Evolutionary conservation across 2,113 vertebrate species (phyloP).

Genomic region (Pluvialis apricaria): DNA sequence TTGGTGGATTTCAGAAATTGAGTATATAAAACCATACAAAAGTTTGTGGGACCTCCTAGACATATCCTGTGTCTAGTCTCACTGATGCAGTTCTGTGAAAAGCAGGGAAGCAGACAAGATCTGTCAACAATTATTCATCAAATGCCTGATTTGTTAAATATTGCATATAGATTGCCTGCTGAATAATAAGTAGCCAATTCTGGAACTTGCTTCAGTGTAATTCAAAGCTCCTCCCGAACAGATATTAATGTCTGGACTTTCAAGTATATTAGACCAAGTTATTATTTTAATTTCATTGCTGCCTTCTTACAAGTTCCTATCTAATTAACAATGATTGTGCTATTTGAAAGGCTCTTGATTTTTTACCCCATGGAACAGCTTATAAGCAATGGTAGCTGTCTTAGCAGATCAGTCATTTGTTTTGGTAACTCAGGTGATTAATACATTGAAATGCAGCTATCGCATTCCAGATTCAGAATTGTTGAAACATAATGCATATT

Average conservation of each 20-base stretch:
- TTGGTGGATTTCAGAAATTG: neutral
- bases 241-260: constrained; percentile 27
- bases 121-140: constrained; percentile 49
- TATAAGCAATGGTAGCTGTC: constrained; percentile 35
- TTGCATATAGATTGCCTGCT: constrained; percentile 24
- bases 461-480: constrained; percentile 21
- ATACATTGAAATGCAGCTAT: constrained; percentile 2
- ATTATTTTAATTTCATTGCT: constrained; percentile 51
- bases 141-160: constrained; percentile 42
- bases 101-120: neutral
- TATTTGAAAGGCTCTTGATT: constrained; percentile 18
- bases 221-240: neutral
- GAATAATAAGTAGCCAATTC: constrained; percentile 20
- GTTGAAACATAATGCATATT: constrained; percentile 9
- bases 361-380: constrained; percentile 37
- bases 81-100: neutral
- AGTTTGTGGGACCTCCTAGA: neutral
- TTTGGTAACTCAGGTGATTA: constrained; percentile 55
- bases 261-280: neutral
- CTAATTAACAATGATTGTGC: constrained; percentile 40
- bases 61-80: neutral
- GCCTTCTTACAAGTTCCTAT: constrained; percentile 26
- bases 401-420: constrained; percentile 20
- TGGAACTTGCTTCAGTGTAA: neutral
- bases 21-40: neutral